Conservation (phyloP, 2,113 vertebrate genomes). For the Nothocercus julius region DNA sequence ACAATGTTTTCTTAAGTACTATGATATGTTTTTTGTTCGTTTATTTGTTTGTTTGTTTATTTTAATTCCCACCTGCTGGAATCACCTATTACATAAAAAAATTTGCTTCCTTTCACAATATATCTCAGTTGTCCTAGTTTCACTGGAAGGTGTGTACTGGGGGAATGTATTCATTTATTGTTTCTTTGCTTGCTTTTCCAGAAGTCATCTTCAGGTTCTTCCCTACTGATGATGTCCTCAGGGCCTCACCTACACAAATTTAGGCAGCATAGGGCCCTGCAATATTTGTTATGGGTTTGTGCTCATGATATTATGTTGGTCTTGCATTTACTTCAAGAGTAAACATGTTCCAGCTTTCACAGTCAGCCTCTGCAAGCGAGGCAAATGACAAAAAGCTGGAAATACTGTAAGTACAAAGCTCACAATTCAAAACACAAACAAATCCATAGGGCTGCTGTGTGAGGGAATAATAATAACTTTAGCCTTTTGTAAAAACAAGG, state of each 20-base stretch:
- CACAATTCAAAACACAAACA: constrained; percentile 7
- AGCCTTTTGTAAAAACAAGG: constrained; percentile 15
- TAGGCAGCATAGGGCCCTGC: not conserved
- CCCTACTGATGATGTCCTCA: not conserved
- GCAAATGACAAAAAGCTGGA: not conserved
- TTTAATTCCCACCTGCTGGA: not conserved
- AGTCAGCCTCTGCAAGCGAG: not conserved
- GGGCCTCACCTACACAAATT: not conserved
- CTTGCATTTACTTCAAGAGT: constrained; percentile 9
- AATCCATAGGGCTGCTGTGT: not conserved
- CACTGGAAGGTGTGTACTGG: not conserved
- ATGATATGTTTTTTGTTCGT: not conserved
- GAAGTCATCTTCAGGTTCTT: not conserved
- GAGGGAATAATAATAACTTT: constrained; percentile 26
- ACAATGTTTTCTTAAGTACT: not conserved
- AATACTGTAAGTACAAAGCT: constrained; percentile 13
- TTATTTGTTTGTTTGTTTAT: too few relatives aligned
- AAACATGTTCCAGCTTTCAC: not conserved
- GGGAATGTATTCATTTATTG: not conserved
- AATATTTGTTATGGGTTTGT: not conserved
- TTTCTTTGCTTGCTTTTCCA: not conserved
- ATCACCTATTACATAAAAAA: not conserved
- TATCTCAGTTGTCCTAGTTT: not conserved
- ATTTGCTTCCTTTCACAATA: not conserved
- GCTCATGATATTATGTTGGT: constrained; percentile 19